phyloP scores from a whole-genome alignment of 1,140 invertebrate genomes.

The Nasonia giraulti region DNA sequence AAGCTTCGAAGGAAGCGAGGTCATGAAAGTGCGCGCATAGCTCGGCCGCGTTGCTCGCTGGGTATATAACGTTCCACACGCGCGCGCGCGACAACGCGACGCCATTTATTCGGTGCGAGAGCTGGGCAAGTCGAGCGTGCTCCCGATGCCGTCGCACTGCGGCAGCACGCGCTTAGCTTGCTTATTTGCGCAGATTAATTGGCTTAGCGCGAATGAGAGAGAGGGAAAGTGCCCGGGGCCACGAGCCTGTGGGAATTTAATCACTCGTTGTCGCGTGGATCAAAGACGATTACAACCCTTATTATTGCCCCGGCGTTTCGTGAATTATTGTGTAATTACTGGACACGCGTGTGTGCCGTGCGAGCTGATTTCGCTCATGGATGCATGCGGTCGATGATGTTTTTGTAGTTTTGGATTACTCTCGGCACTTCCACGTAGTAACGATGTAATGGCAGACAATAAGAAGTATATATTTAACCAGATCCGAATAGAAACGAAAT shows the following conservation, averaged over 20 bases:
- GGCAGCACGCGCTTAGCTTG: slow-evolving; percentile 33
- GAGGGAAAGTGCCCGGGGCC: neutral
- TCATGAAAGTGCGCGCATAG: neutral
- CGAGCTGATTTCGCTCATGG: too few species aligned
- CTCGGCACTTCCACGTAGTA: too few species aligned
- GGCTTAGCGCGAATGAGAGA: slow-evolving; percentile 56
- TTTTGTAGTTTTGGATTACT: neutral
- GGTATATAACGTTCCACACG: neutral
- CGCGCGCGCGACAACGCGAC: neutral
- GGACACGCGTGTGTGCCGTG: neutral
- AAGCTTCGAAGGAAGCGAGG: neutral
- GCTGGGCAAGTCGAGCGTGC: slow-evolving; percentile 6
- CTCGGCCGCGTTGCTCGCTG: neutral
- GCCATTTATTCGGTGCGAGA: slow-evolving; percentile 39
- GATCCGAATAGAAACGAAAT: neutral
- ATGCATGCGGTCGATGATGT: too few species aligned
- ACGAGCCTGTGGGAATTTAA: slow-evolving; percentile 59
- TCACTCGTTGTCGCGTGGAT: slow-evolving; percentile 42
- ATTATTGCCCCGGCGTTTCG: slow-evolving; percentile 25
- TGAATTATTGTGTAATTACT: neutral
- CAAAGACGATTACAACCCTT: slow-evolving; percentile 30
- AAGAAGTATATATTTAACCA: neutral
- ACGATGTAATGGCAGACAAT: too few species aligned
- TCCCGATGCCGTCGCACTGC: neutral
- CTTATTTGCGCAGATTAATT: slow-evolving; percentile 72